These are phyloP conservation scores for Bicyclus anynana DNA, from an alignment of 1,140 invertebrate species.

Conservation along the genomic window DNA sequence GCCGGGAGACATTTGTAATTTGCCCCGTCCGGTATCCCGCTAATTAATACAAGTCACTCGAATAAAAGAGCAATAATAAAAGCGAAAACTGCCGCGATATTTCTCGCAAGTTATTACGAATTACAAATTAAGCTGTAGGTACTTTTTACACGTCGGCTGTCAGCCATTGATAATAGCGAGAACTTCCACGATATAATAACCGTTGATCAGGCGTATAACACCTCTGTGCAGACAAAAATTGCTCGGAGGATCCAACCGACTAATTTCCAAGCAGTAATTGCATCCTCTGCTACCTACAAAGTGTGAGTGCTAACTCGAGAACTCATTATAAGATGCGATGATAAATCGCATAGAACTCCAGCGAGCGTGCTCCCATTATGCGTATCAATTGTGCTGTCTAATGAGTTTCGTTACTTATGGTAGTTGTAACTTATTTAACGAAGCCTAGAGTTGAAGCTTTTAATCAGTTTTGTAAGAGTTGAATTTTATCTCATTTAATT, in stretches of 20 bases:
- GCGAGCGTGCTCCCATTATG: slow-evolving; percentile 11
- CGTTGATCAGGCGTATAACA: slow-evolving; percentile 10
- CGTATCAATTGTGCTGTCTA: slow-evolving; percentile 21
- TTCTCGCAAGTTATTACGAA: slow-evolving; percentile 6
- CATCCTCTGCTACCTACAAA: slow-evolving; percentile 26
- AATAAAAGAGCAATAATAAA: background rate
- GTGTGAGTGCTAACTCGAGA: slow-evolving; percentile 23
- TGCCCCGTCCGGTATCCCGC: background rate
- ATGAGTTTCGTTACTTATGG: slow-evolving; percentile 22
- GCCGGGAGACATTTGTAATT: background rate
- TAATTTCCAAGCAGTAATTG: slow-evolving; percentile 25
- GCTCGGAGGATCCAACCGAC: slow-evolving; percentile 9
- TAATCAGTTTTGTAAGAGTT: background rate
- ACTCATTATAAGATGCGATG: slow-evolving; percentile 24
- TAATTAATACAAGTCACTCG: slow-evolving; percentile 2
- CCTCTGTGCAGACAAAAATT: slow-evolving; percentile 12
- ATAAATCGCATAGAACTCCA: slow-evolving; percentile 21
- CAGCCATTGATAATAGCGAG: slow-evolving; percentile 11
- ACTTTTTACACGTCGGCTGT: slow-evolving; percentile 9
- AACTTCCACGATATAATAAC: slow-evolving; percentile 8
- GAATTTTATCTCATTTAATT: background rate
- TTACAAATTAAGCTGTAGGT: slow-evolving; percentile 8
- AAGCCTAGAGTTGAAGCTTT: background rate
- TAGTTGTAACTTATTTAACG: slow-evolving; percentile 21
- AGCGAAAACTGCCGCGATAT: background rate